Evolutionary conservation across 2,113 vertebrate species (phyloP).

Genomic region (Anguilla japonica): DNA sequence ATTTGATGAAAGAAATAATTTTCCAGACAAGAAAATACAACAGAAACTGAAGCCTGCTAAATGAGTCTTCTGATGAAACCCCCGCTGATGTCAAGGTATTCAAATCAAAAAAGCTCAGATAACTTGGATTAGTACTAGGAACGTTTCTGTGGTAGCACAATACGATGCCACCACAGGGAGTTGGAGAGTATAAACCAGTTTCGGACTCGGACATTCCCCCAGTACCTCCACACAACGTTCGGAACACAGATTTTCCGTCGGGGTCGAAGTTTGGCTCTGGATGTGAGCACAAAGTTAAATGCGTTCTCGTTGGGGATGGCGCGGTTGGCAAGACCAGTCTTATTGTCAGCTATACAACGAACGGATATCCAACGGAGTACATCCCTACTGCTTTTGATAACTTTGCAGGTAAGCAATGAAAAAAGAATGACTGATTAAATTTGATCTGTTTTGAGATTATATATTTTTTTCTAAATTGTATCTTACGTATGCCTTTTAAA

Average conservation of each 20-base stretch:
- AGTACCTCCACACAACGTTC: constrained; percentile 65
- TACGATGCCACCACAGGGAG: constrained; percentile 57
- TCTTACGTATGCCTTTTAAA: too few relatives aligned
- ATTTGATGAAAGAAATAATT: background rate
- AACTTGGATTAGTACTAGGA: background rate
- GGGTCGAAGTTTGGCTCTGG: constrained; percentile 47
- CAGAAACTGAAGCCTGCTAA: background rate
- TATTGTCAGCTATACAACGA: constrained; percentile 89
- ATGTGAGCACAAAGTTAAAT: constrained; percentile 75
- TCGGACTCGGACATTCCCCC: constrained; percentile 58
- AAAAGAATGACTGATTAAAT: background rate
- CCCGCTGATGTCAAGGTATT: constrained; percentile 3
- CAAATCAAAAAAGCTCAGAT: background rate
- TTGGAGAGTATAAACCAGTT: constrained; percentile 44
- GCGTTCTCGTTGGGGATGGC: constrained; percentile 87
- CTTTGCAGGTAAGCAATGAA: constrained; percentile 78
- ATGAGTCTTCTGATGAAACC: constrained; percentile 14
- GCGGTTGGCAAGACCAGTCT: constrained; percentile 90
- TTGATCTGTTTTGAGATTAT: too few relatives aligned
- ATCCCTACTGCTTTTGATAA: constrained; percentile 89
- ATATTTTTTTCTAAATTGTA: too few relatives aligned
- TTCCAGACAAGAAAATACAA: background rate
- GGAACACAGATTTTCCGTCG: constrained; percentile 60
- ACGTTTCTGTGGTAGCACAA: background rate
- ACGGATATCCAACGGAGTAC: constrained; percentile 86